A percentile compares a stretch with the other conserved stretches of the same genome.
Conservation (phyloP, 2,797 vertebrate genomes). For the Rhabdomys pumilio region DNA sequence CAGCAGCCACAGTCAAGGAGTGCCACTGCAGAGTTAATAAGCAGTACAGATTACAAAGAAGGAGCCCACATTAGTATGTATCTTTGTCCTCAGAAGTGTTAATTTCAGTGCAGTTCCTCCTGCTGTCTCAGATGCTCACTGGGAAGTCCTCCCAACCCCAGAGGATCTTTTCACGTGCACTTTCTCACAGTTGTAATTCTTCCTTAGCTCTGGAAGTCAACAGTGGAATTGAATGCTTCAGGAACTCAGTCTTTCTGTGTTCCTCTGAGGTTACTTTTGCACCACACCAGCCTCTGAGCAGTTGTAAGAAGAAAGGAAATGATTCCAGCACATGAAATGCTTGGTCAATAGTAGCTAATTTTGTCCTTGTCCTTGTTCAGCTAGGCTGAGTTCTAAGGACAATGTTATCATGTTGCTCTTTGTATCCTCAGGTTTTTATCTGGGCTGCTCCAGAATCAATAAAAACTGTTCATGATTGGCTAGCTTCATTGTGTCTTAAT, state of each 20-base stretch:
- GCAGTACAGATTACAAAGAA: neutral
- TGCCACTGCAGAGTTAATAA: neutral
- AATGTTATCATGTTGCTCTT: slow-evolving; percentile 5
- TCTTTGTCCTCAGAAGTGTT: neutral
- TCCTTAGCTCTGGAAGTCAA: slow-evolving; percentile 15
- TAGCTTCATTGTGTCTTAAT: slow-evolving; percentile 43
- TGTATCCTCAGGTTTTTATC: slow-evolving; percentile 18
- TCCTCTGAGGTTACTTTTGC: slow-evolving; percentile 54
- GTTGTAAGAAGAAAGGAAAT: slow-evolving; percentile 21
- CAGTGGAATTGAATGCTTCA: neutral
- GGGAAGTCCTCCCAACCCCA: slow-evolving; percentile 33
- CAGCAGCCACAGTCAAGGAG: neutral
- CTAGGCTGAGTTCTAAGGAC: neutral
- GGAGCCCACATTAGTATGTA: neutral
- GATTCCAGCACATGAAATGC: neutral
- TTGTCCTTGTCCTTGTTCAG: neutral
- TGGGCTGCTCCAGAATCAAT: slow-evolving; percentile 38
- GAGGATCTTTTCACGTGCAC: neutral
- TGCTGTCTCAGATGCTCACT: slow-evolving; percentile 26
- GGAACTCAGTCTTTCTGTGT: slow-evolving; percentile 14
- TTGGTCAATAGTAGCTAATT: slow-evolving; percentile 20
- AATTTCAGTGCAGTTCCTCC: neutral
- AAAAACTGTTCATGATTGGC: slow-evolving; percentile 44
- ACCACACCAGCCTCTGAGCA: neutral
- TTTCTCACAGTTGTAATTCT: slow-evolving; percentile 35